A percentile compares a stretch with the other conserved stretches of the same genome.
Evolutionary conservation across 2,113 vertebrate genomes (phyloP).

Genomic region (Callipepla californica): DNA sequence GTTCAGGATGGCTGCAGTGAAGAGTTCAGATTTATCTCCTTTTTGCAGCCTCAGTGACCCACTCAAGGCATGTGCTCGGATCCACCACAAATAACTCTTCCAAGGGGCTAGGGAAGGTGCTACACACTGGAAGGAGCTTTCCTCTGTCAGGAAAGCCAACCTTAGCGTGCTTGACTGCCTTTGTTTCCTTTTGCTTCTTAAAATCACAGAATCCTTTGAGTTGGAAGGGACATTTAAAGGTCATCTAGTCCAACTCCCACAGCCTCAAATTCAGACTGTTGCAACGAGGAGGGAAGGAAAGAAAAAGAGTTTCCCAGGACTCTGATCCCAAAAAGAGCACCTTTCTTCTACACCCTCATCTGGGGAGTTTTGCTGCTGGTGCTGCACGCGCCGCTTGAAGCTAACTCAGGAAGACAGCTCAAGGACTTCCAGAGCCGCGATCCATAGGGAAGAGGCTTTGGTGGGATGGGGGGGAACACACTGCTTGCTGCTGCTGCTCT

Average conservation of each 20-base stretch:
- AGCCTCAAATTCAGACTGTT: no score
- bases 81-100: background rate
- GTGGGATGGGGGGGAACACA: background rate
- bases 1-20: background rate
- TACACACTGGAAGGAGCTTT: no score
- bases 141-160: background rate
- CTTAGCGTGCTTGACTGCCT: rapidly evolving
- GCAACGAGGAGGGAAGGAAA: background rate
- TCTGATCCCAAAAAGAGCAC: rapidly evolving
- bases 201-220: background rate
- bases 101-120: rapidly evolving
- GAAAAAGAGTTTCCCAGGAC: background rate
- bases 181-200: background rate
- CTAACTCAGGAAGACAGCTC: background rate
- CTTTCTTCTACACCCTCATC: background rate
- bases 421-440: background rate
- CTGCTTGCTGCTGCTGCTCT: rapidly evolving
- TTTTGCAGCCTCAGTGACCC: rapidly evolving
- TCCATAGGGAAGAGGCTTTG: background rate
- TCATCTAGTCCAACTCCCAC: no score
- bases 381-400: rapidly evolving
- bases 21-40: background rate
- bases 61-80: rapidly evolving
- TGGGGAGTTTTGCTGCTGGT: rapidly evolving
- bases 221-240: background rate